Evolutionary conservation across 2,113 vertebrate genomes (phyloP), one percentile per base, ranked within the genome.

Genomic region (Pitta sordida): DNA sequence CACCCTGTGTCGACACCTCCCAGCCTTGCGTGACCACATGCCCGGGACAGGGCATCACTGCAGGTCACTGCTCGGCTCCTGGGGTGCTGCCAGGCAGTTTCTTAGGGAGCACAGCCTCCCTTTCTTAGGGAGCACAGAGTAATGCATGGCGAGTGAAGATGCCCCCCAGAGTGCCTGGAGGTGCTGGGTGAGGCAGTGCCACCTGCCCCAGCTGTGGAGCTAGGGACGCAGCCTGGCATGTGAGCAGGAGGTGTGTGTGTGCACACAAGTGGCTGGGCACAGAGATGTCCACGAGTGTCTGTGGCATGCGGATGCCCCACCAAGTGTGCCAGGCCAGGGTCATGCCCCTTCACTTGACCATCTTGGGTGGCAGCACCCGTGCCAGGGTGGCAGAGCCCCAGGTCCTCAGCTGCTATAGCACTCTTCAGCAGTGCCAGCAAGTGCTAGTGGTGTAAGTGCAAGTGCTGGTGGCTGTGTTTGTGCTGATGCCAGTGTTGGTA

Each of bases 1-100:
- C 56, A 8, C 9, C 34, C 14, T 7, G 5, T 36, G 5, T 9
- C 5, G 11, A 24, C 13, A 41, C 23, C 8, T 85, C 17, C n/a
- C 30, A 37, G 4, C 21, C 7, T 23, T 15, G 8, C 13, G 75
- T 3, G 3, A 18, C 30, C 15, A 0, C 17, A 15, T 36, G 22
- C 7, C 27, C 1, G 5, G 46, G 19, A 15, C 12, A 8, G 7
- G 30, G 11, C 20, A 17, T 13, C 27, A 17, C 37, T 7, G 9
- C 41, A 8, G 12, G 43, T n/a, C 62, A 26, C 87, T 0, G 0
- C 44, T 14, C 0, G 2, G 15, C 70, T 41, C 23, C 46, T 2
- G 3, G 22, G 21, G 32, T 39, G 53, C 53, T 43, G 55, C n/a
- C 52, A 10, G 69, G 30, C 27, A 30, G 15, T 7, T 63, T 16